Base-by-base conservation (phyloP, 2,113 vertebrate genomes). In the Rana temporaria region DNA sequence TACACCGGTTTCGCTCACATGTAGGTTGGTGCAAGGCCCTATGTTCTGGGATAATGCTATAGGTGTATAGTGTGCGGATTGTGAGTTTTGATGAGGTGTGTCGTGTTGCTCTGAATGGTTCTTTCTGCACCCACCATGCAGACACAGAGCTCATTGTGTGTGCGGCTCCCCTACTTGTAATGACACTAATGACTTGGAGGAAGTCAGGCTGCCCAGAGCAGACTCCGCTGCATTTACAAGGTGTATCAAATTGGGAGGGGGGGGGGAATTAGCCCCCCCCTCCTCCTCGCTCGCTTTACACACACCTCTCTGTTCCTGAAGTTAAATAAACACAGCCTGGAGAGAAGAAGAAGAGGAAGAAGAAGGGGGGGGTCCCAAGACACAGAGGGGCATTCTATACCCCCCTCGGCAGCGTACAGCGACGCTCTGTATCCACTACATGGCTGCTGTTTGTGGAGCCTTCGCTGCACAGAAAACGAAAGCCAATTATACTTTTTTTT, bases 121-220 rank as follows among this genome's bases (percentile, higher is more conserved):
- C 55, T 57, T 75, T 67, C 63, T 83, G 0, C 0, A 20, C 16
- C 0, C 26, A 32, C 65, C 79, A 32, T 56, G 85, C 0, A 48
- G 42, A n/a, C 86, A 90, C 90, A 90, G 87, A 75, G 73, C 79
- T 84, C 87, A 88, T 90, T 90, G 91, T 90, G 86, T 16, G 0
- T 59, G 71, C 30, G 17, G 57, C 77, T 75, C 12, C 87, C 34
- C 62, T 56, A n/a, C 62, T 34, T 15, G 52, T 75, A 75, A 82
- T 82, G 70, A 74, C 80, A 82, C 80, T 82, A 82, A 82, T 82
- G 80, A 3, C 32, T 42, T 74, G 85, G 85, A 85, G 83, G 86
- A 82, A 62, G 85, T 12, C 0, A 59, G 0, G 82, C 15, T 66
- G 85, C 85, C 69, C 84, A 76, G 82, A 88, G 80, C 71, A 66